Base-by-base conservation (phyloP, 2,888 invertebrate genomes). In the Atherix ibis region DNA sequence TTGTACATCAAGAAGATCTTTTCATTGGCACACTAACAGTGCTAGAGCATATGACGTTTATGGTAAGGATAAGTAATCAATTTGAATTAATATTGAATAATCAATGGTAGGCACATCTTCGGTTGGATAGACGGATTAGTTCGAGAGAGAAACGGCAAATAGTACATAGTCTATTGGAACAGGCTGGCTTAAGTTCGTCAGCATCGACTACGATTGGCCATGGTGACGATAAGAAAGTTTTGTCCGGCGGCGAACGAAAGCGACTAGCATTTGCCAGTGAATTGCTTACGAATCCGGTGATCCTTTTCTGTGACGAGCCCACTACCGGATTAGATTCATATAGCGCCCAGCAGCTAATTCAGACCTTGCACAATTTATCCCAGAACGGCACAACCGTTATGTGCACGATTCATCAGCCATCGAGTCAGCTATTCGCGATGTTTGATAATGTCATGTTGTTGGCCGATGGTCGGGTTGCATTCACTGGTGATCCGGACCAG, bases 271-370 rank as follows among this genome's bases (percentile, higher is more conserved):
- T 95, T 54, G 95, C 92, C 4, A 80, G 88, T 1, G 94, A 94
- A 78, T 38, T 61, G 24, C 58, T 95, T 34, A 91, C 87, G 26
- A 84, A 94, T 62, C 95, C 95, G 0, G 74, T 82, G 2, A 68
- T 97, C 22, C 63, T 97, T 26, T 94, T 95, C 62, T 85, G 91
- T 53, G 95, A 97, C 51, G 95, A 97, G 53, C 94, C 94, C 5
- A 95, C 95, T 0, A 92, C 92, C 0, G 91, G 94, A 0, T 56
- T 82, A 36, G 95, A 97, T 56, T 87, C 91, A 0, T 89, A 76
- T 49, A 91, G 91, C 52, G 94, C 95, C 0, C 80, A 81, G 52
- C 84, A 81, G 52, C 65, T 95, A 36, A 74, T 84, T 36, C 65
- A 68, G 5, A 68, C 80, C 32, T 68, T 85, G 48, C 71, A 74